phyloP scores from a whole-genome alignment of 2,888 invertebrate genomes.

The Chaetogeoica ovagalla region DNA sequence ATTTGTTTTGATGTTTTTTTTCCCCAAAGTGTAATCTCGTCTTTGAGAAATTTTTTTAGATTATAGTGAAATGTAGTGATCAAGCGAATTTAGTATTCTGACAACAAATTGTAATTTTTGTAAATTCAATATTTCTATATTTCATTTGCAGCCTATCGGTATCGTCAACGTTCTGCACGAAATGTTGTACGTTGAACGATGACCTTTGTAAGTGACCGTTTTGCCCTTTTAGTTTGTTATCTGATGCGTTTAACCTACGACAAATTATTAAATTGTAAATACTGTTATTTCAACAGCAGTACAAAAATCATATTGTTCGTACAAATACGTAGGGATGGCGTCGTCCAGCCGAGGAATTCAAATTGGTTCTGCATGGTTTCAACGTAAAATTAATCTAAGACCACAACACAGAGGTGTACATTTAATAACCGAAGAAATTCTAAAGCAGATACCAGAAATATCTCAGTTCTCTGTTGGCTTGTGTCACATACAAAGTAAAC shows the following conservation, averaged over 20 bases:
- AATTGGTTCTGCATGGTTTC: constrained; percentile 97
- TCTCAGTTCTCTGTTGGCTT: constrained; percentile 92
- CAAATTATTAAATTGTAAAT: not conserved
- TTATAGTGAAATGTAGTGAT: constrained; percentile 9
- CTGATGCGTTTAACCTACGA: not conserved
- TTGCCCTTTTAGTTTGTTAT: constrained; percentile 15
- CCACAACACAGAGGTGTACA: constrained; percentile 96
- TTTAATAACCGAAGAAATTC: constrained; percentile 94
- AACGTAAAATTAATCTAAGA: constrained; percentile 93
- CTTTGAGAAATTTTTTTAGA: constrained; percentile 22
- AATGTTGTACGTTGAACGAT: constrained; percentile 25
- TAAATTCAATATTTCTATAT: not conserved
- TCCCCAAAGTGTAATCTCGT: constrained; percentile 19
- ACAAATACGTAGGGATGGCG: constrained; percentile 65
- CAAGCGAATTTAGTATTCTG: not conserved
- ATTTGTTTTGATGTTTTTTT: constrained; percentile 46
- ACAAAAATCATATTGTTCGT: not conserved
- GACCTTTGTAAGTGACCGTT: constrained; percentile 22
- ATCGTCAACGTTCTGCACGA: not conserved
- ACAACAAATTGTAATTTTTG: not conserved
- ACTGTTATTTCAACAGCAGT: not conserved
- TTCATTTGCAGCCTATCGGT: not conserved
- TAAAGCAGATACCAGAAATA: constrained; percentile 91
- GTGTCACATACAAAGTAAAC: constrained; percentile 95
- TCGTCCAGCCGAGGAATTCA: constrained; percentile 83